Evolutionary conservation across 35 echinoderm and acorn worm genomes (phyloP), one percentile per base, ranked within the genome.

Genomic region (Diadema setosum): DNA sequence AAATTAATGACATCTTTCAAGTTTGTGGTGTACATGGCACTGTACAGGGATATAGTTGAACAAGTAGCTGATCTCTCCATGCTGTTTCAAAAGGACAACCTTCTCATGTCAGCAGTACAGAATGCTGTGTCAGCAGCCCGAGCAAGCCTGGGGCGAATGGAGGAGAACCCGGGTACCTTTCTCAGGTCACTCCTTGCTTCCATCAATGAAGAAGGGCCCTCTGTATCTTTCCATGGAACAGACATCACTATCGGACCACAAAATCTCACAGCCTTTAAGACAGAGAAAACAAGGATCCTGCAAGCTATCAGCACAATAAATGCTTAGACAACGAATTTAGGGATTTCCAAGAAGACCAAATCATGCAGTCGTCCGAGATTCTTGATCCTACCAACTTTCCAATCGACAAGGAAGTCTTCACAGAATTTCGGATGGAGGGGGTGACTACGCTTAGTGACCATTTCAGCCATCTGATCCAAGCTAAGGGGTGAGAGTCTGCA

Each of bases 1-100:
- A 90, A 73, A 56, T 40, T 73, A 5, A 23, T 94, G 5, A 87
- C 57, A 37, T 58, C 82, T 18, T 34, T 15, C 31, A 91, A 86
- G 58, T 94, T 90, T 44, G 27, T 82, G 1, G 7, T 87, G 0
- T 58, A 78, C 42, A 35, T 94, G 73, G 87, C 58, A 7, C 20
- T 75, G 23, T 94, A 94, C 75, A 60, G 52, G 29, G 93, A 94
- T 67, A 55, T 94, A 75, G 73, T 94, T 0, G 87, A 89, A 17
- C 46, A 85, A 4, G 7, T 85, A 44, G 86, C 92, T 24, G 87
- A 85, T 0, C 18, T 85, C 0, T 94, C 92, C 18, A 34, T 84
- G 0, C 17, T 33, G 1, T 94, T 86, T 70, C 92, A 94, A 57
- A 42, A 17, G 6, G 85, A 93, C 36, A 74, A 74, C 36, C 67